Percentiles rank a stretch among this genome's conserved stretches.
These are phyloP conservation scores for Meteorus sp. DNA, from an alignment of 1,140 invertebrate genomes.

Conservation along the genomic window DNA sequence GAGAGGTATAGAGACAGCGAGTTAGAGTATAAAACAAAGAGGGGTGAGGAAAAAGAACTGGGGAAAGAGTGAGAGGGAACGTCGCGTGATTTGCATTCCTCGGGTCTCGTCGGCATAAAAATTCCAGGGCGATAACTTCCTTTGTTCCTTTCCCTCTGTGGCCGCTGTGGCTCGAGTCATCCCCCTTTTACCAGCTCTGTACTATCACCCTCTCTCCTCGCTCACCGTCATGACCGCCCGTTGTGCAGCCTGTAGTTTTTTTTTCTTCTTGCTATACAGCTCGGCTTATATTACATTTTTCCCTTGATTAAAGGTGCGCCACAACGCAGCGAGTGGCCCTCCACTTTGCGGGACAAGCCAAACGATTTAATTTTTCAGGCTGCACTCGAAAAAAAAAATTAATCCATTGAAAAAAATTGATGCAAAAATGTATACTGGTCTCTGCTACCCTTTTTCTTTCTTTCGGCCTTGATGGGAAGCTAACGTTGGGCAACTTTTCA, in stretches of 20 bases:
- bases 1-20: background rate
- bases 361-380: constrained; percentile 21
- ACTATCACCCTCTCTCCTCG: constrained; percentile 1
- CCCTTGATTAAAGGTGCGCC: constrained; percentile 50
- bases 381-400: background rate
- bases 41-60: constrained; percentile 32
- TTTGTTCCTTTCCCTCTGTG: constrained; percentile 53
- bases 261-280: constrained; percentile 38
- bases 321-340: constrained; percentile 3
- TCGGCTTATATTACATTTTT: constrained; percentile 54
- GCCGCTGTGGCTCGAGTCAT: constrained; percentile 34
- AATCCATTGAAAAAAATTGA: background rate
- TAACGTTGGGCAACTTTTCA: too few relatives aligned
- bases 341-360: constrained; percentile 1
- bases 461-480: too few relatives aligned
- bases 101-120: constrained; percentile 54
- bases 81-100: constrained; percentile 58
- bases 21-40: background rate
- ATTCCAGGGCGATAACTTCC: constrained; percentile 58
- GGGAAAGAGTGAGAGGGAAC: constrained; percentile 13
- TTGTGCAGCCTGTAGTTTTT: constrained; percentile 32
- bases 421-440: background rate
- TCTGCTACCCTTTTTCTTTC: too few relatives aligned
- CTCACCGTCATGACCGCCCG: constrained; percentile 26
- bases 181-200: constrained; percentile 26